These are phyloP conservation scores for Sesamia nonagrioides DNA, from an alignment of 1,140 invertebrate species.

Conservation along the genomic window DNA sequence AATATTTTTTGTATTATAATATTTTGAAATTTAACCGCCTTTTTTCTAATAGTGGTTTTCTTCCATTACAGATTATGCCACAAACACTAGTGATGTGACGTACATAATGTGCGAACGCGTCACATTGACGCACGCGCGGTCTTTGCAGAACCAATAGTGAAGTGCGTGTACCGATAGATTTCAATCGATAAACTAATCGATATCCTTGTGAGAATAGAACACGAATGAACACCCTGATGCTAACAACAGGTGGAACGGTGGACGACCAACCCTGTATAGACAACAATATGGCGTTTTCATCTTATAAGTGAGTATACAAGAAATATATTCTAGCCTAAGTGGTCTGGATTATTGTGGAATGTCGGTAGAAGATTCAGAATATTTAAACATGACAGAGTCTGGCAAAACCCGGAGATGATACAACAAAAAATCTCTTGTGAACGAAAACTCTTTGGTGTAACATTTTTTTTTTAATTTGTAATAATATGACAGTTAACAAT, in stretches of 20 bases:
- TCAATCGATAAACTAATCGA: conserved; percentile 56
- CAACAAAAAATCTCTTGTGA: not conserved
- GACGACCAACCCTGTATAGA: conserved; percentile 81
- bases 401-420: not conserved
- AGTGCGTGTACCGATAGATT: conserved; percentile 65
- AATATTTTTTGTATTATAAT: no score
- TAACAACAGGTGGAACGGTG: conserved; percentile 76
- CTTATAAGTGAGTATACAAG: conserved; percentile 78
- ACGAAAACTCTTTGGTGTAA: not conserved
- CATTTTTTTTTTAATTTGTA: not conserved
- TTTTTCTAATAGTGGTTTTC: conserved; percentile 1
- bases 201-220: conserved; percentile 48
- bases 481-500: not conserved
- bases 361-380: not conserved
- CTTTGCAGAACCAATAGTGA: conserved; percentile 64
- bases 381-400: not conserved
- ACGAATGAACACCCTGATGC: conserved; percentile 85
- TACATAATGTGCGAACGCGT: conserved; percentile 68
- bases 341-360: not conserved
- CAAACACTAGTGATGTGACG: conserved; percentile 72
- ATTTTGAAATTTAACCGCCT: no score
- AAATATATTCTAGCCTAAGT: conserved; percentile 20
- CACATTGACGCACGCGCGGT: conserved; percentile 65
- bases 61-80: conserved; percentile 59
- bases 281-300: conserved; percentile 81